Percentiles rank a stretch among this genome's conserved stretches.
Conservation (phyloP, 2,888 invertebrate species). For the Conops quadrifasciatus region DNA sequence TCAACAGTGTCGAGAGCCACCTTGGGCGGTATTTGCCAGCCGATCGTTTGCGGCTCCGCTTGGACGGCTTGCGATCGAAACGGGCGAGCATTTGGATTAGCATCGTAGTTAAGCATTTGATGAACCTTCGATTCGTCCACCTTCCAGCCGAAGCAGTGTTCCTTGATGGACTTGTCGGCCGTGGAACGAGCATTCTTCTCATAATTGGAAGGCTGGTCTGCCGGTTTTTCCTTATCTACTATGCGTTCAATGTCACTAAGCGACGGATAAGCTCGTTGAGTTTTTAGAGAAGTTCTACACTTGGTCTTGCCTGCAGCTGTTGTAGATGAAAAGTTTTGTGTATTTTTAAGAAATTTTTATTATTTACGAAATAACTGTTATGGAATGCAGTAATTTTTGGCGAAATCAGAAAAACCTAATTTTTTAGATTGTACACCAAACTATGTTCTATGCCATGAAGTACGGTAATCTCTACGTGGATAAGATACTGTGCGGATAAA, state of each 20-base stretch:
- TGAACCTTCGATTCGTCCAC: constrained; percentile 51
- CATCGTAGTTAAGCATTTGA: constrained; percentile 58
- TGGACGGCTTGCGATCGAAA: constrained; percentile 48
- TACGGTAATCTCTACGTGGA: too few species aligned
- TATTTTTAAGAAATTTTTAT: too few species aligned
- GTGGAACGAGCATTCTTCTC: constrained; percentile 48
- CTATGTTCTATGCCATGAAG: too few species aligned
- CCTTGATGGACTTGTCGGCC: constrained; percentile 46
- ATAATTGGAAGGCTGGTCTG: constrained; percentile 41
- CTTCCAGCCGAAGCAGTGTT: constrained; percentile 50
- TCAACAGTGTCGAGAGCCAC: constrained; percentile 62
- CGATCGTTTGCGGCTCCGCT: constrained; percentile 55
- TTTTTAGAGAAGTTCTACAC: constrained; percentile 3
- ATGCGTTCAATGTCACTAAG: constrained; percentile 56
- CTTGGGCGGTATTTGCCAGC: constrained; percentile 57
- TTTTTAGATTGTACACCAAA: too few species aligned
- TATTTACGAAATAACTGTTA: too few species aligned
- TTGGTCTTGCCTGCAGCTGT: constrained; percentile 23
- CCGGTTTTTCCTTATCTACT: constrained; percentile 45
- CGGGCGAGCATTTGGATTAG: constrained; percentile 39
- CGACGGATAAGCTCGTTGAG: constrained; percentile 53
- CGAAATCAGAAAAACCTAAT: too few species aligned
- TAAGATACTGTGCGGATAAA: too few species aligned
- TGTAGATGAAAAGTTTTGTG: neutral
- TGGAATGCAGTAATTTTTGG: too few species aligned